Evolutionary conservation across 2,888 invertebrate genomes (phyloP), one percentile per base, ranked within the genome.

Genomic region (Anoncus sp.): DNA sequence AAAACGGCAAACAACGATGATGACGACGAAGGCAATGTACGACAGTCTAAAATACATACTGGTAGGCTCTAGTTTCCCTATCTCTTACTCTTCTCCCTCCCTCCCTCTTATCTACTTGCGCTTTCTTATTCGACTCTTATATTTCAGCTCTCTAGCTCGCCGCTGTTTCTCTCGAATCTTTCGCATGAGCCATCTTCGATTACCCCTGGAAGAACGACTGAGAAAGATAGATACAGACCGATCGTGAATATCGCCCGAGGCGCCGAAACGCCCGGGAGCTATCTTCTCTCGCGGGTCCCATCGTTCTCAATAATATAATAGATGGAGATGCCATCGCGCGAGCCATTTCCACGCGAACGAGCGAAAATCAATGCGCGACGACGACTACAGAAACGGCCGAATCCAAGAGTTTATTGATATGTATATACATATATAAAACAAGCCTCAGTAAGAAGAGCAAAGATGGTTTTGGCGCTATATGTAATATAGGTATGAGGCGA

Each of bases 321-420:
- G 74, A 51, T 31, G 43, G 55, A 70, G 35, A 66, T 78, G 60
- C 53, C 55, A 74, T 78, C 65, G 59, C 24, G 63, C 43, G 65
- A 65, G 55, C 70, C 60, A 77, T 80, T 76, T 70, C 66, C 57
- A 57, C 69, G 62, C 51, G 76, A 70, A 79, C 78, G 78, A 79
- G 75, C 75, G 71, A 78, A 63, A 80, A 80, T 77, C 80, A 80
- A 78, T 78, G 80, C 67, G 38, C 79, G 22, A 69, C 71, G 43
- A 63, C 73, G 59, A 66, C 72, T 65, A 70, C 59, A 73, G 70
- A 79, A 74, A 73, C 60, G 60, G 60, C 63, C 65, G 60, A 69
- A 35, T 20, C 55, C 63, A 49, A 35, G 49, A 66, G 49, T 45
- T 73, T 66, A 45, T 9, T 60, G 18, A n/a, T 70, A 4, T 18